phyloP scores from a whole-genome alignment of 2,113 vertebrate species.

The Pipa parva region DNA sequence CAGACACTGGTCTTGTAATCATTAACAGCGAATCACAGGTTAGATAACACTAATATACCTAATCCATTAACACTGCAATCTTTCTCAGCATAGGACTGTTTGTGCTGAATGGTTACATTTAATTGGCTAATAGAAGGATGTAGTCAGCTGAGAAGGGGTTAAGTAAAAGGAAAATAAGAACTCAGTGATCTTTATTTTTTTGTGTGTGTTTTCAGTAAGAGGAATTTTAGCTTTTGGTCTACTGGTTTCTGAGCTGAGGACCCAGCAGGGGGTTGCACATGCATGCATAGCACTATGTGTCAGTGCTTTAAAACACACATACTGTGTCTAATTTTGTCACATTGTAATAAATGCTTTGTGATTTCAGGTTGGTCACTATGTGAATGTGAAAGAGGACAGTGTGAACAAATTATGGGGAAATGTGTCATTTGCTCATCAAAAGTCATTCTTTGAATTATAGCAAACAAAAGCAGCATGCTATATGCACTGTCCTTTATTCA shows the following conservation, averaged over 20 bases:
- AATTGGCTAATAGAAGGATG: too few species aligned
- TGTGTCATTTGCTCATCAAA: not conserved
- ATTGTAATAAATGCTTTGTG: not conserved
- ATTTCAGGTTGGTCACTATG: not conserved
- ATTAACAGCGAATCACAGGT: too few species aligned
- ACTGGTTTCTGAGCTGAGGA: constrained; percentile 6
- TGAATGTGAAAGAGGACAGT: not conserved
- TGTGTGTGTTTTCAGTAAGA: not conserved
- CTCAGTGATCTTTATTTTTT: too few species aligned
- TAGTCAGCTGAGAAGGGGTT: too few species aligned
- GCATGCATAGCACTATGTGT: constrained; percentile 2
- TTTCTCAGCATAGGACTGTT: too few species aligned
- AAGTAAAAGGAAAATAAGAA: too few species aligned
- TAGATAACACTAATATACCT: too few species aligned
- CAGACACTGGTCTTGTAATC: too few species aligned
- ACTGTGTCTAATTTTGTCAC: not conserved
- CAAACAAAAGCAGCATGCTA: not conserved
- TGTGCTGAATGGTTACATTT: too few species aligned
- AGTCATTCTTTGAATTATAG: not conserved
- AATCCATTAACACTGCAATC: too few species aligned
- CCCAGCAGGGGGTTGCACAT: constrained; percentile 10
- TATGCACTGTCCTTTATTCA: not conserved
- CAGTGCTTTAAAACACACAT: constrained; percentile 8
- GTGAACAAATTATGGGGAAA: not conserved
- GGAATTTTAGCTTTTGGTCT: not conserved